phyloP scores from a whole-genome alignment of 2,888 invertebrate genomes.

The Athrips mouffetella region DNA sequence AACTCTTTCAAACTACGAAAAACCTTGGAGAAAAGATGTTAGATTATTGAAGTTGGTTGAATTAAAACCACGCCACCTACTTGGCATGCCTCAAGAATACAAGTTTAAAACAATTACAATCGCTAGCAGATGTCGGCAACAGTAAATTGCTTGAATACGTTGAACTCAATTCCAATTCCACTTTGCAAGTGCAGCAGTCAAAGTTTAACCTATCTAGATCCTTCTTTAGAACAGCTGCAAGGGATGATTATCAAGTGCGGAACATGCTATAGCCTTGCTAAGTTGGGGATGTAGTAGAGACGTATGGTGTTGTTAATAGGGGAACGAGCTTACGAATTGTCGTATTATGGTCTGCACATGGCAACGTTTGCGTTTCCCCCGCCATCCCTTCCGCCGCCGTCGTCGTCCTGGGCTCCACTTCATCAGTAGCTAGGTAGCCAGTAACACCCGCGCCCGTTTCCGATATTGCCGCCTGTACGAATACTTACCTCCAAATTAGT shows the following conservation, averaged over 20 bases:
- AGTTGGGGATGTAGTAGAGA: constrained; percentile 36
- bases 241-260: constrained; percentile 46
- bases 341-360: constrained; percentile 51
- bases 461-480: constrained; percentile 49
- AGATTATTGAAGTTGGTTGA: background rate
- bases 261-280: constrained; percentile 48
- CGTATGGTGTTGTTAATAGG: constrained; percentile 41
- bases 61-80: background rate
- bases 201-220: constrained; percentile 32
- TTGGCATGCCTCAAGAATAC: background rate
- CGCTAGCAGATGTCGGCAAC: constrained; percentile 3
- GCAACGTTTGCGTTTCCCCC: constrained; percentile 51
- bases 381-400: constrained; percentile 42
- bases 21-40: no score
- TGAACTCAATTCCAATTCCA: constrained; percentile 13
- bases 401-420: constrained; percentile 34
- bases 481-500: constrained; percentile 24
- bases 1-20: no score
- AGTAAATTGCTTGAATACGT: background rate
- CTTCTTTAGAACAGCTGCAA: constrained; percentile 50
- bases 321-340: constrained; percentile 49
- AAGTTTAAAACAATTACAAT: background rate
- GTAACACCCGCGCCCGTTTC: constrained; percentile 56
- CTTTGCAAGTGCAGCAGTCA: constrained; percentile 11
- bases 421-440: constrained; percentile 30